These are phyloP conservation scores for Monopis laevigella DNA, from an alignment of 2,888 invertebrate genomes.

Conservation along the genomic window DNA sequence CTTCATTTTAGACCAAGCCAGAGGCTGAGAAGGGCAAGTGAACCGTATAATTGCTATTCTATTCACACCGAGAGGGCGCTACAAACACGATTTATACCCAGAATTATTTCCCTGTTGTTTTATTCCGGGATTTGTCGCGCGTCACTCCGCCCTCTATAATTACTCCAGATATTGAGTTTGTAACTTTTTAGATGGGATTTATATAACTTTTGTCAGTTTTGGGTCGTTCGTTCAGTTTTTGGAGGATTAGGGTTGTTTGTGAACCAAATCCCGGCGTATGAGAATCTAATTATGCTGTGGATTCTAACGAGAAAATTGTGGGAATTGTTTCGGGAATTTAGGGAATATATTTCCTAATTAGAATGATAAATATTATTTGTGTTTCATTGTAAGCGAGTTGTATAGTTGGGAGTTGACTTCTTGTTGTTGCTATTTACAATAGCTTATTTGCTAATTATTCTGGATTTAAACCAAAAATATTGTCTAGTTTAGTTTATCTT, in stretches of 20 bases:
- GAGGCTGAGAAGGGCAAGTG: slow-evolving; percentile 33
- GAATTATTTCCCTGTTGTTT: slow-evolving; percentile 69
- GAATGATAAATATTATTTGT: slow-evolving; percentile 11
- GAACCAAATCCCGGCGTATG: slow-evolving; percentile 19
- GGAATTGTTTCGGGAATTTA: slow-evolving; percentile 7
- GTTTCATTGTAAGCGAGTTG: too few species aligned
- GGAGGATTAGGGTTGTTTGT: slow-evolving; percentile 32
- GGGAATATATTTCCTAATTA: slow-evolving; percentile 6
- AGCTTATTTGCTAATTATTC: too few species aligned
- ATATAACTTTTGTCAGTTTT: slow-evolving; percentile 31
- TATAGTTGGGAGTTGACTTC: too few species aligned
- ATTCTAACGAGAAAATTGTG: slow-evolving; percentile 20
- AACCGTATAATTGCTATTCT: slow-evolving; percentile 68
- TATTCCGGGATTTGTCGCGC: slow-evolving; percentile 56
- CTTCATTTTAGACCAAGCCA: slow-evolving; percentile 6
- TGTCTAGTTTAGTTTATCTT: too few species aligned
- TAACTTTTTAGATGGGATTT: slow-evolving; percentile 57
- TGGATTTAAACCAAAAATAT: too few species aligned
- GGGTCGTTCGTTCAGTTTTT: slow-evolving; percentile 28
- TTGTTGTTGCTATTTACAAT: too few species aligned
- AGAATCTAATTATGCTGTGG: slow-evolving; percentile 34
- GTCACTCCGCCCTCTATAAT: slow-evolving; percentile 58
- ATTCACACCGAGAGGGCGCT: slow-evolving; percentile 56
- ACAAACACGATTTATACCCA: slow-evolving; percentile 48
- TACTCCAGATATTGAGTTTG: slow-evolving; percentile 49